Evolutionary conservation across 2,113 vertebrate genomes (phyloP), one percentile per base, ranked within the genome.

Genomic region (Lophius piscatorius): DNA sequence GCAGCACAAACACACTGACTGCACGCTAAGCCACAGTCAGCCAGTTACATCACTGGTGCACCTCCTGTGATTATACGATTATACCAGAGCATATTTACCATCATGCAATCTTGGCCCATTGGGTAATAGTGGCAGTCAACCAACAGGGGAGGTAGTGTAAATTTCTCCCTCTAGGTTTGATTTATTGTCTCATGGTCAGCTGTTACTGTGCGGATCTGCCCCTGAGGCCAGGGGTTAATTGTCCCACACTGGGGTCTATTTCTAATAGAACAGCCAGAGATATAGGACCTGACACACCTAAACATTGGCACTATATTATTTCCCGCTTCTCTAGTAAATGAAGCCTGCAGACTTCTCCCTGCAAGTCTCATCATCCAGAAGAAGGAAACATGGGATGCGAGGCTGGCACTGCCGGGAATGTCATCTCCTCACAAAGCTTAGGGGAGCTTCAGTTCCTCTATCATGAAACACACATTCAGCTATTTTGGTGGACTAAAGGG

Each of bases 231-330:
- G 51, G 66, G 83, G 86, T 90, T 89, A 90, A 89, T 84, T 87
- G 84, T 85, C 74, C 82, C 59, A 77, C 74, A 73, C 78, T 80
- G 54, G 78, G 81, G 87, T 87, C 88, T 82, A 82, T 84, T 87
- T 85, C 82, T 83, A 88, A 88, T 87, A 76, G 81, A 88, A 75
- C 82, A 80, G 78, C 78, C 80, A 57, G 64, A 80, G 80, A 88
- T 82, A 87, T 84, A 75, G 77, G 84, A 78, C 77, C 78, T 77
- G 77, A 86, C 82, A 89, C 75, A 80, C 80, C 69, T 76, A 75
- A 80, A 85, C 21, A 40, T 63, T 74, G 66, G 62, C 61, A 79
- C 77, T 85, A 82, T 79, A 86, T 88, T 89, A 87, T 83, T 85
- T 52, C 83, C 77, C 1, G 51, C 86, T 75, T 76, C 75, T 82